These are phyloP conservation scores for Halichoerus grypus DNA, from an alignment of 2,113 vertebrate genomes.

Conservation along the genomic window DNA sequence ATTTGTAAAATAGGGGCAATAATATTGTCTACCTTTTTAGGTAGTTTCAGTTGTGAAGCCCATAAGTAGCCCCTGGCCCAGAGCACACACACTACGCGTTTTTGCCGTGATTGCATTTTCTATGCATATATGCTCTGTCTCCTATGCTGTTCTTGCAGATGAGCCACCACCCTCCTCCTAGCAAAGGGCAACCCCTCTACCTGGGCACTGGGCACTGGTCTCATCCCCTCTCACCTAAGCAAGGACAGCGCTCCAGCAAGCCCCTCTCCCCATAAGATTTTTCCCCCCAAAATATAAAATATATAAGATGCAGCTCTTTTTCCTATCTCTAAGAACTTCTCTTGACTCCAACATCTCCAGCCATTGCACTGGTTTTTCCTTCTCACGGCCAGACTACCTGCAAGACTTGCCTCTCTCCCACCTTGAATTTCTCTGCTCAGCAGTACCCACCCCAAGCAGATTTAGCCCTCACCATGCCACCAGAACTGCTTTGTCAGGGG, in stretches of 20 bases:
- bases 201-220: background rate
- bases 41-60: background rate
- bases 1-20: background rate
- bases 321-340: background rate
- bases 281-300: background rate
- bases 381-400: background rate
- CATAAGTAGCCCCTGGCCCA: rapidly evolving
- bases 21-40: too few relatives aligned
- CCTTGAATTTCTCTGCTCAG: background rate
- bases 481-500: background rate
- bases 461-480: background rate
- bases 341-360: background rate
- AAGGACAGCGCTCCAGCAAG: background rate
- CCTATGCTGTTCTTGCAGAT: rapidly evolving
- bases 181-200: background rate
- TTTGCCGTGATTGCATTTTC: background rate
- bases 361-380: background rate
- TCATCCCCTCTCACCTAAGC: background rate
- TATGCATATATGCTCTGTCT: rapidly evolving
- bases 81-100: rapidly evolving
- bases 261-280: background rate
- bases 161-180: rapidly evolving
- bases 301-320: background rate
- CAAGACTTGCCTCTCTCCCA: too few relatives aligned
- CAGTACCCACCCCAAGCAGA: too few relatives aligned